phyloP scores from a whole-genome alignment of 2,113 vertebrate species.

The Cinclus mexicanus region DNA sequence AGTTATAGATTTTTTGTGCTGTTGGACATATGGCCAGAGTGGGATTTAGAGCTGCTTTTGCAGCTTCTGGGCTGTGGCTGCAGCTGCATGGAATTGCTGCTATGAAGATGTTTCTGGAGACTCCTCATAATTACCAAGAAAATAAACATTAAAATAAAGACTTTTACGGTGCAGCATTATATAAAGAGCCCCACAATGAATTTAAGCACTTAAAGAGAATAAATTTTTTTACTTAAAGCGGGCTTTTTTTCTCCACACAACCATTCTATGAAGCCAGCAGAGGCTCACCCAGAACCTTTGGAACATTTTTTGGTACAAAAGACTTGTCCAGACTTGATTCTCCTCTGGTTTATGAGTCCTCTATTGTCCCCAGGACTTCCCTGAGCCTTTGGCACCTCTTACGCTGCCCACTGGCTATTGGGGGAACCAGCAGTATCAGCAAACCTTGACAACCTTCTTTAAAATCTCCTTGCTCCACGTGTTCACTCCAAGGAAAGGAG shows the following conservation, averaged over 20 bases:
- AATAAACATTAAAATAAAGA: background rate
- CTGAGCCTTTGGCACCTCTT: background rate
- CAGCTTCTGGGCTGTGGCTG: background rate
- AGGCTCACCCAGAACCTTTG: background rate
- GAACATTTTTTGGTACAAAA: background rate
- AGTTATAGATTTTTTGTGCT: background rate
- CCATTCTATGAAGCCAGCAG: background rate
- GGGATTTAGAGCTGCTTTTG: background rate
- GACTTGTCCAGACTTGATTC: background rate
- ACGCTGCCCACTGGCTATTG: fast-evolving
- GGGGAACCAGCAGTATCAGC: background rate
- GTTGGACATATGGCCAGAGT: background rate
- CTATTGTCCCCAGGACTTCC: background rate
- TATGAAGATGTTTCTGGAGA: background rate
- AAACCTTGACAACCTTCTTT: background rate
- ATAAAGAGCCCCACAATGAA: background rate
- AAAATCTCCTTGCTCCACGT: background rate
- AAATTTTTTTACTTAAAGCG: background rate
- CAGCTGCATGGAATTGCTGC: background rate
- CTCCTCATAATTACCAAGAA: background rate
- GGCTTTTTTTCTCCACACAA: background rate
- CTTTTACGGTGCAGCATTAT: fast-evolving
- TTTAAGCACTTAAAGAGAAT: background rate
- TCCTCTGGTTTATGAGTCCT: background rate
- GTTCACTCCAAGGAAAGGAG: fast-evolving